A percentile compares a stretch with the other conserved stretches of the same genome.
These are phyloP conservation scores for Onychostruthus taczanowskii DNA, from an alignment of 2,113 vertebrate genomes.

Conservation along the genomic window DNA sequence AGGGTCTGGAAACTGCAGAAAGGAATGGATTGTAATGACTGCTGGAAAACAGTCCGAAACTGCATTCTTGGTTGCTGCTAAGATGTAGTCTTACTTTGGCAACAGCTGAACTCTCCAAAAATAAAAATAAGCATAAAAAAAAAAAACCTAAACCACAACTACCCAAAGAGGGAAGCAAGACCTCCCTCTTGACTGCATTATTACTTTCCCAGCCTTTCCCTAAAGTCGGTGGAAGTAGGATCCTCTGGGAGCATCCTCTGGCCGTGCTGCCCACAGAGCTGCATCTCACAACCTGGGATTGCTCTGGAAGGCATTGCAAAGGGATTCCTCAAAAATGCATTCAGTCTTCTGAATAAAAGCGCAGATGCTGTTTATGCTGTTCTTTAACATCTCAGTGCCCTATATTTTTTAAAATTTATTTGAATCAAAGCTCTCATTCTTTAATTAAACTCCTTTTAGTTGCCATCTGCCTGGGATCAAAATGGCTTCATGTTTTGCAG, in stretches of 20 bases:
- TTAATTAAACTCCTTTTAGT: conserved; percentile 79
- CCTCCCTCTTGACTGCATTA: accelerated
- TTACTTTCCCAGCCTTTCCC: neutral
- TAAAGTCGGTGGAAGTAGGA: neutral
- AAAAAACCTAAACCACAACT: neutral
- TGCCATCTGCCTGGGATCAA: conserved; percentile 75
- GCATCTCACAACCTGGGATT: neutral
- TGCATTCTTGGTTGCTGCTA: neutral
- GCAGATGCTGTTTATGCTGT: conserved; percentile 68
- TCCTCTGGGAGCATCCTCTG: neutral
- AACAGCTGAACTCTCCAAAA: neutral
- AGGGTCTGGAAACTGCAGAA: neutral
- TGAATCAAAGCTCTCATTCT: conserved; percentile 72
- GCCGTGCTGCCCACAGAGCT: accelerated
- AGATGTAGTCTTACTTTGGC: neutral
- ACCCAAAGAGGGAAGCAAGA: neutral
- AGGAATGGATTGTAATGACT: neutral
- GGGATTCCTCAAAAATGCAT: neutral
- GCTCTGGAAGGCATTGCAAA: neutral
- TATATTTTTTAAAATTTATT: conserved; percentile 38
- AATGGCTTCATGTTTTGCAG: conserved; percentile 71
- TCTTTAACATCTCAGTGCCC: neutral
- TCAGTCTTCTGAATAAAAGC: conserved; percentile 14
- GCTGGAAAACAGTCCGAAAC: neutral
- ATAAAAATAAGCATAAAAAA: neutral